Conservation (phyloP, 2,113 vertebrate species). For the Brachionichthys hirsutus region DNA sequence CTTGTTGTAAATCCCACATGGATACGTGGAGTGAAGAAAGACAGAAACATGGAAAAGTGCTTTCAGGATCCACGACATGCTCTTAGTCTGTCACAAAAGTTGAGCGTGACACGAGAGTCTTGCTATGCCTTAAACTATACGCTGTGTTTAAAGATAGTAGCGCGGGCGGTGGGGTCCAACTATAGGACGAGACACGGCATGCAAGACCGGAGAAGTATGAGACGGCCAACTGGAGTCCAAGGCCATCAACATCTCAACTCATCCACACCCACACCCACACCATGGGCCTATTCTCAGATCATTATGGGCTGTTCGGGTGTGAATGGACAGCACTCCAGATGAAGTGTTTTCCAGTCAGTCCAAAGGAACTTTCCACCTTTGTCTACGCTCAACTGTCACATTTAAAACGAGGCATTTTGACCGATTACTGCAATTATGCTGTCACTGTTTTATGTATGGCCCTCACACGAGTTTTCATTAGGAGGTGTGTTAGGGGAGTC, state of each 20-base stretch:
- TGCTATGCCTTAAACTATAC: constrained; percentile 40
- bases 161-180: constrained; percentile 5
- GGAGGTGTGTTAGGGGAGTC: not conserved
- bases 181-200: too few relatives aligned
- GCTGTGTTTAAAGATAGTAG: constrained; percentile 32
- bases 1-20: constrained; percentile 60
- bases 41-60: constrained; percentile 70
- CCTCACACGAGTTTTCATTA: not conserved
- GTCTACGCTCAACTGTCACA: too few relatives aligned
- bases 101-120: constrained; percentile 23
- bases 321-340: constrained; percentile 3
- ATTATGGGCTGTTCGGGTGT: not conserved
- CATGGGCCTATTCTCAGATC: constrained; percentile 6
- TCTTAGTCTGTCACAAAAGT: constrained; percentile 51
- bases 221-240: too few relatives aligned
- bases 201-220: too few relatives aligned
- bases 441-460: not conserved
- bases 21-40: constrained; percentile 48
- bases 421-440: constrained; percentile 1
- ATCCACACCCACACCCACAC: too few relatives aligned
- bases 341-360: not conserved
- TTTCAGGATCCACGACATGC: constrained; percentile 55
- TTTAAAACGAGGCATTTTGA: not conserved
- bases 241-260: too few relatives aligned
- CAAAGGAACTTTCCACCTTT: not conserved